A percentile compares a stretch with the other conserved stretches of the same genome.
Evolutionary conservation across 2,888 invertebrate genomes (phyloP).

Genomic region (Catonia carolina): DNA sequence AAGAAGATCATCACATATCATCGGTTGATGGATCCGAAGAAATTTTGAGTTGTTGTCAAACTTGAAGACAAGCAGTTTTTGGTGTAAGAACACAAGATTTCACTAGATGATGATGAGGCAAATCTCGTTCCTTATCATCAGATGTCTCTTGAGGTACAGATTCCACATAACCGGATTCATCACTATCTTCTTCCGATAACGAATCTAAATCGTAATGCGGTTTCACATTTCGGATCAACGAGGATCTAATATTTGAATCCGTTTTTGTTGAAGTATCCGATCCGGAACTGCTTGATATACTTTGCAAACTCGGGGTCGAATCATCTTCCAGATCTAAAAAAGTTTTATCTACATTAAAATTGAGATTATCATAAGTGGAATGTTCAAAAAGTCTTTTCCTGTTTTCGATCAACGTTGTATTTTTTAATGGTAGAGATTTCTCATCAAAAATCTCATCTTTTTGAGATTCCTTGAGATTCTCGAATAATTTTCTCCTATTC

Average conservation of each 20-base stretch:
- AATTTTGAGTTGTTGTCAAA: constrained; percentile 14
- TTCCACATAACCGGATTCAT: constrained; percentile 88
- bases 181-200: constrained; percentile 59
- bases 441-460: not conserved
- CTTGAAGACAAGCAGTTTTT: constrained; percentile 31
- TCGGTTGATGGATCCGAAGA: too few relatives aligned
- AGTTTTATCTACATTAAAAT: constrained; percentile 16
- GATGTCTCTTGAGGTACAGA: constrained; percentile 22
- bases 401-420: constrained; percentile 17
- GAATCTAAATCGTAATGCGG: constrained; percentile 36
- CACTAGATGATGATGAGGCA: constrained; percentile 35
- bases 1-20: too few relatives aligned
- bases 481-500: constrained; percentile 30
- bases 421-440: not conserved
- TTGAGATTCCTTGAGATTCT: constrained; percentile 10
- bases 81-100: constrained; percentile 34
- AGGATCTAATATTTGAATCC: constrained; percentile 39
- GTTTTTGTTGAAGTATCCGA: constrained; percentile 42
- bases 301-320: constrained; percentile 35
- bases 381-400: constrained; percentile 21
- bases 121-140: constrained; percentile 35
- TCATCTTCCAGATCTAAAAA: constrained; percentile 37
- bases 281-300: constrained; percentile 36
- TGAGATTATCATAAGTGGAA: not conserved
- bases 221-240: constrained; percentile 7